phyloP scores from a whole-genome alignment of 1,140 invertebrate species.

The Bombus turneri region DNA sequence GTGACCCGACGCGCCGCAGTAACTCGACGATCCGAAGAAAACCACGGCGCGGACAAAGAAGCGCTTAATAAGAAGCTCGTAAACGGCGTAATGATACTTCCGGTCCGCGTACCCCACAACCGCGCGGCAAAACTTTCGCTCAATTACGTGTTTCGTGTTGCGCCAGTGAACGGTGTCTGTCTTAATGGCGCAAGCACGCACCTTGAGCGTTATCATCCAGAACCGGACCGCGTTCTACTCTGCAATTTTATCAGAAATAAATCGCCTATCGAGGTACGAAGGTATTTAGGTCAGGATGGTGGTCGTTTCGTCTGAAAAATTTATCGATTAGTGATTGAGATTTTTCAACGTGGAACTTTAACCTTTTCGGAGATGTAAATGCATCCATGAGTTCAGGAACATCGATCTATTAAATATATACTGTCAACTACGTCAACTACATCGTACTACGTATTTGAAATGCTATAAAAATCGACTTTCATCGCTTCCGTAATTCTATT shows the following conservation, averaged over 20 bases:
- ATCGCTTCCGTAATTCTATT: background rate
- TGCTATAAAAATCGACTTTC: background rate
- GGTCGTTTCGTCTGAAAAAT: background rate
- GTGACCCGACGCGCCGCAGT: no score
- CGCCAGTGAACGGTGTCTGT: slow-evolving; percentile 57
- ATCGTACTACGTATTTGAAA: background rate
- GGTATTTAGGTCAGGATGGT: no score
- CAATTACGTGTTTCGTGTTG: slow-evolving; percentile 58
- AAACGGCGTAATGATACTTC: slow-evolving; percentile 38
- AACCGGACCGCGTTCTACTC: background rate
- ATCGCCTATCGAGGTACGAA: background rate
- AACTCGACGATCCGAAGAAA: background rate
- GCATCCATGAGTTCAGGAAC: background rate
- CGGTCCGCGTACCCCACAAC: background rate
- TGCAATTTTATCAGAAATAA: background rate
- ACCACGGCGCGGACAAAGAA: background rate
- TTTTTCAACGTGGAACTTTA: background rate
- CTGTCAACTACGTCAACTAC: background rate
- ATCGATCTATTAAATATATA: no score
- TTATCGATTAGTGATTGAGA: background rate
- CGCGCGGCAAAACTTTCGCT: slow-evolving; percentile 56
- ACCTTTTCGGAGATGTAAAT: background rate
- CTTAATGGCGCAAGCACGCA: slow-evolving; percentile 31
- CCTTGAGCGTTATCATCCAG: background rate
- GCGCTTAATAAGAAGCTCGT: slow-evolving; percentile 17